Evolutionary conservation across 2,113 vertebrate species (phyloP).

Genomic region (Ondatra zibethicus): DNA sequence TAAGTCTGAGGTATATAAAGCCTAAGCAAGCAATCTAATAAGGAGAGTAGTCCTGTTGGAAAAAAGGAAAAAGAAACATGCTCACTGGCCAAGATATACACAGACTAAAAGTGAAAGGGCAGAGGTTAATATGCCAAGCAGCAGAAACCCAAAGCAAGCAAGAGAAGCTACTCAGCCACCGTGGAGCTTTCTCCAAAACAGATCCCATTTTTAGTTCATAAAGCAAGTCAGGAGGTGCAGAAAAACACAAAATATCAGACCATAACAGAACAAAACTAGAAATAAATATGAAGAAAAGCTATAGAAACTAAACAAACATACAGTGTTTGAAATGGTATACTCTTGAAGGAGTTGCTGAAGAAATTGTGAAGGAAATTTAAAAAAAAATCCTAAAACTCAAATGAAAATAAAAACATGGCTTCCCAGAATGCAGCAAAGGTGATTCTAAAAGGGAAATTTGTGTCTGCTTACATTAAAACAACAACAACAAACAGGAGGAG

Average conservation of each 20-base stretch:
- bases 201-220: neutral
- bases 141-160: neutral
- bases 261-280: neutral
- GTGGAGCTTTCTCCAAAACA: neutral
- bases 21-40: neutral
- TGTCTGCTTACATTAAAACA: neutral
- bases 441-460: neutral
- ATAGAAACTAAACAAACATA: neutral
- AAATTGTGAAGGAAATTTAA: neutral
- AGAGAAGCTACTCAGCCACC: neutral
- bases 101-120: neutral
- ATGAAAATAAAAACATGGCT: neutral
- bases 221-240: neutral
- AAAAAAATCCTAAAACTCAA: neutral
- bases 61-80: neutral
- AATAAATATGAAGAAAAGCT: neutral
- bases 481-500: neutral
- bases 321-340: neutral
- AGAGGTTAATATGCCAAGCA: neutral
- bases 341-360: neutral
- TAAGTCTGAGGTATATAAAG: neutral
- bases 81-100: neutral
- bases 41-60: neutral
- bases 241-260: neutral
- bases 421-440: neutral